phyloP scores from a whole-genome alignment of 2,113 vertebrate species.

The Dipodomys ordii region DNA sequence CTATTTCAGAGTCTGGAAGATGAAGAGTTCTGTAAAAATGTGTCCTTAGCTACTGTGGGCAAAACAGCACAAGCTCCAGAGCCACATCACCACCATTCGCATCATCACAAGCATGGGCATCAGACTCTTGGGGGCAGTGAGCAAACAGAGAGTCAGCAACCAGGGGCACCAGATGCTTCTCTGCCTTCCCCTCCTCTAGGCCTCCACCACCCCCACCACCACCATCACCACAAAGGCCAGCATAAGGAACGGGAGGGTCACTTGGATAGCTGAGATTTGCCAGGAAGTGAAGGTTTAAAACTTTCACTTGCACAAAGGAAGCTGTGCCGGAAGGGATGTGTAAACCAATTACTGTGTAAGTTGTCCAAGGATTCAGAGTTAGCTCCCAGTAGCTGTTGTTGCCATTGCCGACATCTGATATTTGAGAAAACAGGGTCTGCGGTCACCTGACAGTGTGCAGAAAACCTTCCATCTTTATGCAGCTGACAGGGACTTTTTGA shows the following conservation, averaged over 20 bases:
- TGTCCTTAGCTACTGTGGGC: constrained; percentile 61
- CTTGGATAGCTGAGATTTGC: constrained; percentile 68
- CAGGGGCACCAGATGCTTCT: background rate
- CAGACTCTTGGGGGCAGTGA: background rate
- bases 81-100: background rate
- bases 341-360: constrained; percentile 91
- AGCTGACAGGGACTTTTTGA: constrained; percentile 91
- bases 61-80: constrained; percentile 29
- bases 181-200: background rate
- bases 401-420: constrained; percentile 95
- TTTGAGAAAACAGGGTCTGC: constrained; percentile 86
- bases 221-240: constrained; percentile 22
- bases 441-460: constrained; percentile 93
- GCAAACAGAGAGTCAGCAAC: constrained; percentile 38
- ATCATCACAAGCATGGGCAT: background rate
- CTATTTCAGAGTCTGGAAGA: constrained; percentile 81
- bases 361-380: constrained; percentile 82
- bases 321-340: constrained; percentile 88
- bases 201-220: constrained; percentile 4
- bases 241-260: constrained; percentile 55
- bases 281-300: constrained; percentile 69
- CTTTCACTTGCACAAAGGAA: constrained; percentile 68
- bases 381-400: constrained; percentile 92
- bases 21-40: constrained; percentile 82
- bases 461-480: constrained; percentile 93